Base-by-base conservation (phyloP, 2,888 invertebrate species). In the Leptopilina myrica region DNA sequence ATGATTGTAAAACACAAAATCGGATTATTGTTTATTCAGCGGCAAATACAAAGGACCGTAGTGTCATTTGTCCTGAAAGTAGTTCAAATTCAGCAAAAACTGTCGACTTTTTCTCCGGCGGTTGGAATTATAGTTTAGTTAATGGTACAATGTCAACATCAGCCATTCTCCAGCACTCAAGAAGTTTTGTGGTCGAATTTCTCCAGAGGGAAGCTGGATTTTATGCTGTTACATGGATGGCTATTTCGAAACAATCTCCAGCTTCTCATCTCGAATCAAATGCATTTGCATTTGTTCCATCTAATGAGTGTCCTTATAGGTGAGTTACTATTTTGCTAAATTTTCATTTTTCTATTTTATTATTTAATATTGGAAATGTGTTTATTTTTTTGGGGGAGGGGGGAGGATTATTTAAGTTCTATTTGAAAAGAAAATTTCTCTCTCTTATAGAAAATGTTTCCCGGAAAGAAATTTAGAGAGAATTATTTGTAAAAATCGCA, bases 171-270 rank as follows among this genome's bases (percentile, higher is more conserved):
- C 93, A 94, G 64, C 94, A 94, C 85, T 94, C 95, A 9, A 92
- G 95, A 81, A 96, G 95, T 89, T 95, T 95, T 86, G 94, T 96
- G 67, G 94, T 96, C 75, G 96, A 96, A 90, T 96, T 96, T 89
- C 90, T 96, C 53, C 95, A 95, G 88, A 93, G 94, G 75, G 96
- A 96, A 88, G 94, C 94, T 15, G 96, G 96, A 0, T 95, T 94
- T 89, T 96, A 96, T 90, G 94, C 94, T 62, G 95, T 96, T 73
- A 95, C 95, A 85, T 96, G 96, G 96, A 95, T 96, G 92, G 96
- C 96, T 86, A 94, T 96, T 49, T 95, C 95, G 82, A 96, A 94
- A 88, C 94, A 95, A 88, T 94, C 92, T 84, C 82, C 84, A 40
- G 76, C 82, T 2, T 82, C 82, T 69, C 81, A 81, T 64, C 64